These are phyloP conservation scores for Apis laboriosa DNA, from an alignment of 1,140 invertebrate genomes.

Conservation along the genomic window DNA sequence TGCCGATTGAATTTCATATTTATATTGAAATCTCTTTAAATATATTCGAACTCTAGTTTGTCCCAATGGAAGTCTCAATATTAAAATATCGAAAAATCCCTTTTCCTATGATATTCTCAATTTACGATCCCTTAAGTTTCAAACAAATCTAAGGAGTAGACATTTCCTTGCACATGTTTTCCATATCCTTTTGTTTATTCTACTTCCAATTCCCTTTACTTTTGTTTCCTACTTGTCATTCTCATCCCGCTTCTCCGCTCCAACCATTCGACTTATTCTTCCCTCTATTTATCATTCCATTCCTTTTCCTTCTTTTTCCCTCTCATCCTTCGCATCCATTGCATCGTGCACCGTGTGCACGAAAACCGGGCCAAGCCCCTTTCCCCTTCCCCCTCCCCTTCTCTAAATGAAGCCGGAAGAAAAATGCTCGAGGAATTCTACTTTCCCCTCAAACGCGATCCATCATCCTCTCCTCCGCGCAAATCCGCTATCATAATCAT, in stretches of 20 bases:
- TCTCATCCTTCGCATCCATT: no score
- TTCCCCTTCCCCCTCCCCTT: background rate
- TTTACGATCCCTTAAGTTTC: no score
- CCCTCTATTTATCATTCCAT: background rate
- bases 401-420: background rate
- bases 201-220: background rate
- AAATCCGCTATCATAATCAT: background rate
- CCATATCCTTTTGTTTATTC: background rate
- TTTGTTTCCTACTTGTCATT: no score
- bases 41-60: no score
- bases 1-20: no score
- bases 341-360: background rate
- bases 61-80: no score
- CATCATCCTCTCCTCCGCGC: background rate
- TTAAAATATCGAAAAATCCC: no score
- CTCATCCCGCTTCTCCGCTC: background rate
- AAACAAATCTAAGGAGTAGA: no score
- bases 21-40: no score
- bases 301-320: no score
- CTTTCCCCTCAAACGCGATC: background rate
- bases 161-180: no score
- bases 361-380: background rate
- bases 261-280: background rate
- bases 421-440: constrained; percentile 11
- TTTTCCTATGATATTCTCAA: no score